Evolutionary conservation across 2,797 vertebrate species (phyloP), one percentile per base, ranked within the genome.

Genomic region (Crenuchus spilurus): DNA sequence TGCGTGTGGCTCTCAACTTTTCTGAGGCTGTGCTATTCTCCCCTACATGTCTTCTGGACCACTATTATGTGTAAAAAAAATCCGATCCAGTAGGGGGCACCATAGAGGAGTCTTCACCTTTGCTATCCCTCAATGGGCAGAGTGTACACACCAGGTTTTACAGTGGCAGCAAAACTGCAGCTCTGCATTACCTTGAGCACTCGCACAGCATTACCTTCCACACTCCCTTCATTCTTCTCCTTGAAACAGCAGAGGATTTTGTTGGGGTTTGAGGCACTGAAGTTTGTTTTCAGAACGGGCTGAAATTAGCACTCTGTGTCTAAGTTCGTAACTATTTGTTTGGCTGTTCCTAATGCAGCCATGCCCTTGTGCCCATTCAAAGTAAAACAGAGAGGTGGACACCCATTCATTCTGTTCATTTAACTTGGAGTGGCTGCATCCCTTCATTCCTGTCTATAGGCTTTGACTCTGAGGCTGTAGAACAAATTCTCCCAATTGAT

Each of bases 1-100:
- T 51, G 73, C 39, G 63, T 60, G 28, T 69, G 26, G 86, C 87
- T 88, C 87, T 41, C 80, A 81, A 86, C 79, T 78, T 87, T 80
- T 87, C 79, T 79, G 80, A 87, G 84, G 85, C 77, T 84, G 82
- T 87, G 80, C 82, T 77, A 72, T 76, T 83, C 57, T 31, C 28
- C 28, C 79, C 42, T 13, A 44, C 65, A 74, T 74, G 69, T 81
- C 76, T 42, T 71, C 76, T 80, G 58, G 30, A 55, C 31, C 57
- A 57, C 31, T 20, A 66, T 44, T 33, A 18, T 66, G 39, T 44
- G 42, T 54, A 51, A 48, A 46, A 67, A 65, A n/a, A 51, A 71
- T 22, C 33, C 24, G 22, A 58, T 49, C 22, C 69, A 57, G 67
- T 44, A 76, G 67, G 22, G 55, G 60, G 22, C 44, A 33, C 60